phyloP scores from a whole-genome alignment of 2,888 invertebrate species.

The Xanthorhoe designata region DNA sequence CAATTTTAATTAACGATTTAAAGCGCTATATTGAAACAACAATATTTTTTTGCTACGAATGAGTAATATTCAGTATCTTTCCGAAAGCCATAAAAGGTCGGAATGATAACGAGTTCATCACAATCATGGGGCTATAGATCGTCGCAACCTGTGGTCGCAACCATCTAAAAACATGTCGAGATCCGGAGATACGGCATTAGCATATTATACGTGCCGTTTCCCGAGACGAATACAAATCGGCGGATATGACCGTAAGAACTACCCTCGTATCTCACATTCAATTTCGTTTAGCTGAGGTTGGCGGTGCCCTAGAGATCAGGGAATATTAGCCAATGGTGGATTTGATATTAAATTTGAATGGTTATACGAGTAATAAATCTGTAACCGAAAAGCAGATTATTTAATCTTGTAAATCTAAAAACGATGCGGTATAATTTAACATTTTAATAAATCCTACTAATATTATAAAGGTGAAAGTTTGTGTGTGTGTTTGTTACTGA shows the following conservation, averaged over 20 bases:
- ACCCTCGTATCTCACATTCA: constrained; percentile 36
- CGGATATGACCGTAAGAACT: constrained; percentile 34
- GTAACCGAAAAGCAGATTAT: not conserved
- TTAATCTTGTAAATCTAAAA: not conserved
- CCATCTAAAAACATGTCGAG: constrained; percentile 26
- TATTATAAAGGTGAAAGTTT: too few species aligned
- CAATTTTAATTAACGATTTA: too few species aligned
- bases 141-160: constrained; percentile 15
- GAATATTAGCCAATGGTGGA: constrained; percentile 15
- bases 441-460: too few species aligned
- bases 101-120: constrained; percentile 3
- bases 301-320: constrained; percentile 8
- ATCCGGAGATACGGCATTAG: constrained; percentile 32
- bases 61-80: too few species aligned
- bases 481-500: too few species aligned
- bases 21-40: too few species aligned
- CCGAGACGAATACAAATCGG: constrained; percentile 41
- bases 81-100: not conserved
- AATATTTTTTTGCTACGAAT: too few species aligned
- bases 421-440: too few species aligned
- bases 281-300: constrained; percentile 34
- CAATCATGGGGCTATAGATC: constrained; percentile 18
- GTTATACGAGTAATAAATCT: constrained; percentile 15
- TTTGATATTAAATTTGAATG: constrained; percentile 20
- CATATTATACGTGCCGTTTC: constrained; percentile 42